These are phyloP conservation scores for Venustaconcha ellipsiformis DNA, from an alignment of 1,140 invertebrate species.

Conservation along the genomic window DNA sequence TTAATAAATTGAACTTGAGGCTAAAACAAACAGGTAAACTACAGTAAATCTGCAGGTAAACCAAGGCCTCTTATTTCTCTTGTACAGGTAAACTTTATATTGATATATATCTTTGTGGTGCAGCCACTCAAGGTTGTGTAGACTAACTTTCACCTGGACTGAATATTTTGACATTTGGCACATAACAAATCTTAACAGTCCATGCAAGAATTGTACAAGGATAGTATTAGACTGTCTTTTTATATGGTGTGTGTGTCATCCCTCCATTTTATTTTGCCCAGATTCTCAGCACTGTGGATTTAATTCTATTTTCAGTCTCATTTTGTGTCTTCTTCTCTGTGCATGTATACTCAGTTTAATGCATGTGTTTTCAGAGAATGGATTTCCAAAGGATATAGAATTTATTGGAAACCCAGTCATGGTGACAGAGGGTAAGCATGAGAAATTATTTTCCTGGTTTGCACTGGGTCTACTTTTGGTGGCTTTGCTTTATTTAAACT, in stretches of 20 bases:
- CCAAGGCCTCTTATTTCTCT: too few relatives aligned
- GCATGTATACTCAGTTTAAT: slow-evolving; percentile 13
- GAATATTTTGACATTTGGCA: background rate
- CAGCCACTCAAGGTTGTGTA: background rate
- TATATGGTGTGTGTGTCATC: background rate
- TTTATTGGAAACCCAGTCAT: slow-evolving; percentile 42
- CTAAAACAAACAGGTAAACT: too few relatives aligned
- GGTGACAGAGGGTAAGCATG: slow-evolving; percentile 46
- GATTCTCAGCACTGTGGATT: background rate
- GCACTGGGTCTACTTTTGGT: background rate
- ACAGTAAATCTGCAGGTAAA: too few relatives aligned
- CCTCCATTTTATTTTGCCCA: background rate
- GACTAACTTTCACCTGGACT: background rate
- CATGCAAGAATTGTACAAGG: too few relatives aligned
- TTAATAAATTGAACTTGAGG: too few relatives aligned
- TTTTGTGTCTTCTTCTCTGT: slow-evolving; percentile 1
- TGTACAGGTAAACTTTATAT: too few relatives aligned
- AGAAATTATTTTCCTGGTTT: slow-evolving; percentile 1
- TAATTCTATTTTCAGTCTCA: background rate
- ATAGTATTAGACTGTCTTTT: background rate
- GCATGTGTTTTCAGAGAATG: slow-evolving; percentile 46
- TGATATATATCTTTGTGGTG: background rate
- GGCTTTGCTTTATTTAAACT: too few relatives aligned
- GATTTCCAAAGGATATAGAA: slow-evolving; percentile 33
- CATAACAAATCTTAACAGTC: too few relatives aligned